phyloP scores from a whole-genome alignment of 2,797 vertebrate species.

The Periophthalmus magnuspinnatus region DNA sequence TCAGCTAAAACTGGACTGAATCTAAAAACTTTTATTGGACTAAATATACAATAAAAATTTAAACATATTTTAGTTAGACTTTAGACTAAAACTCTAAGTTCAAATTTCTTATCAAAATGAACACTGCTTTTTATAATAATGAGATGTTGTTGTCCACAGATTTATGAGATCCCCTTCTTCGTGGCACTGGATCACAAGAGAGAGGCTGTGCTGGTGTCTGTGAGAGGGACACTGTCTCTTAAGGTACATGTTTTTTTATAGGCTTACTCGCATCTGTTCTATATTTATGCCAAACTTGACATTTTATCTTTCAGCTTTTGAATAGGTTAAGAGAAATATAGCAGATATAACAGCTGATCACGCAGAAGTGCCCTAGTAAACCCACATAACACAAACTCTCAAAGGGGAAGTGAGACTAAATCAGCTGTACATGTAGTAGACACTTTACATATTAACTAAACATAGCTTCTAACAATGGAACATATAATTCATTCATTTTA shows the following conservation, averaged over 20 bases:
- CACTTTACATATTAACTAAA: neutral
- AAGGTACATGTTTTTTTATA: constrained; percentile 71
- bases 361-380: too few relatives aligned
- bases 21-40: too few relatives aligned
- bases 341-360: too few relatives aligned
- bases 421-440: neutral
- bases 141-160: constrained; percentile 70
- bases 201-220: constrained; percentile 89
- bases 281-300: neutral
- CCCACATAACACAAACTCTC: neutral
- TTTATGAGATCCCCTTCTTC: constrained; percentile 95
- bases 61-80: too few relatives aligned
- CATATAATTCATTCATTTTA: too few relatives aligned
- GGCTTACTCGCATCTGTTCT: neutral
- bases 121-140: neutral
- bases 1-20: too few relatives aligned
- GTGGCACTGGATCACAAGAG: constrained; percentile 95
- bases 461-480: too few relatives aligned
- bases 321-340: neutral
- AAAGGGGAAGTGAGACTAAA: neutral
- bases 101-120: too few relatives aligned
- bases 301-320: neutral
- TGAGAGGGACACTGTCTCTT: constrained; percentile 95
- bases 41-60: too few relatives aligned
- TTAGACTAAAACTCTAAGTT: too few relatives aligned